A percentile compares a stretch with the other conserved stretches of the same genome.
These are phyloP conservation scores for Chaetophractus vellerosus DNA, from an alignment of 2,797 vertebrate species.

Conservation along the genomic window DNA sequence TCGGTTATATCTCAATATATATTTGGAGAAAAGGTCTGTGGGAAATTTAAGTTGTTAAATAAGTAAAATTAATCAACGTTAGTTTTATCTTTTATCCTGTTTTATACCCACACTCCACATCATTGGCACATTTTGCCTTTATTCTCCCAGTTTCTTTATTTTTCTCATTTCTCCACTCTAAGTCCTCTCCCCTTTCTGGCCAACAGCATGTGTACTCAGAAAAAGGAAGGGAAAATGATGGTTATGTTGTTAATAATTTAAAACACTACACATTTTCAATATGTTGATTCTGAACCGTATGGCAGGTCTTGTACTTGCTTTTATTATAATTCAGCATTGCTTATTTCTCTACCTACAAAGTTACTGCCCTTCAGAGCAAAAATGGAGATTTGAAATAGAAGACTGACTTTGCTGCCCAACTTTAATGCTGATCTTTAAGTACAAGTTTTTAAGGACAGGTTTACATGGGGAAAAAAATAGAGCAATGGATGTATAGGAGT, in stretches of 20 bases:
- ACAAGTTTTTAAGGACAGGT: neutral
- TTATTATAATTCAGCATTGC: neutral
- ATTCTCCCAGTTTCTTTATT: neutral
- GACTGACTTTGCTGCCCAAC: neutral
- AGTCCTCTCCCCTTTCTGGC: neutral
- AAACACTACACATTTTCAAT: neutral
- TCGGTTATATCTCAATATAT: neutral
- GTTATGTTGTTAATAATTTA: neutral
- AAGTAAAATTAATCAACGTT: constrained; percentile 1
- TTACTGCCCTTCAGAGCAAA: neutral
- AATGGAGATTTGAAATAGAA: neutral
- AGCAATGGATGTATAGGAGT: neutral
- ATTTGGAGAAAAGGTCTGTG: neutral
- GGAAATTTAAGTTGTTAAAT: constrained; percentile 38
- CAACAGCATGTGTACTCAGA: neutral
- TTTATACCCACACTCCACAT: neutral
- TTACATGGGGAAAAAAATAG: neutral
- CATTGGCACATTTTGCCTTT: neutral
- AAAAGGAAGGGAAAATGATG: neutral
- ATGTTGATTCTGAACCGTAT: neutral
- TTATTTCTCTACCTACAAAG: neutral
- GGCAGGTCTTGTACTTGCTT: neutral
- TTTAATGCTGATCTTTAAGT: neutral
- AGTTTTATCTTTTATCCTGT: no score
- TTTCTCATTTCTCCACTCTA: neutral